Evolutionary conservation across 2,888 invertebrate genomes (phyloP).

Genomic region (Phengaris alcon): DNA sequence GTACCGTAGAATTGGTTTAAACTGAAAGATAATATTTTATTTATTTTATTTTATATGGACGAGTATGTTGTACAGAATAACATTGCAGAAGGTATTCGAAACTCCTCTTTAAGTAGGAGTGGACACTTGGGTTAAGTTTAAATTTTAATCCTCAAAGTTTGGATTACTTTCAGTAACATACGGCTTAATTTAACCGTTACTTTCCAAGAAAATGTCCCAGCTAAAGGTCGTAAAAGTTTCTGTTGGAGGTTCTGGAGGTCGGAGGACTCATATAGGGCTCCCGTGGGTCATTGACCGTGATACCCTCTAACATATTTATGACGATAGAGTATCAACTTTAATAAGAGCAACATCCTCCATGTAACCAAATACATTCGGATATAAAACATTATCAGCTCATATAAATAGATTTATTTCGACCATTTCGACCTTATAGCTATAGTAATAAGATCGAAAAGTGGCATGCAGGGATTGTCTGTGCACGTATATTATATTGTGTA

Average conservation of each 20-base stretch:
- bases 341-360: slow-evolving; percentile 5
- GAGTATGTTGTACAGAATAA: no score
- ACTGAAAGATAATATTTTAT: no score
- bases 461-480: neutral
- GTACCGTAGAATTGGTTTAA: no score
- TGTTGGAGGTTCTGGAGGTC: neutral
- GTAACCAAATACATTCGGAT: neutral
- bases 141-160: neutral
- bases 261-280: neutral
- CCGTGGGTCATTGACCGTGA: neutral
- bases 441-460: no score
- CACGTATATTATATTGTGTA: neutral
- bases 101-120: no score
- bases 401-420: no score
- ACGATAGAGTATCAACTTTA: no score
- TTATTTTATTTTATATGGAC: no score
- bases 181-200: neutral
- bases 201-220: neutral
- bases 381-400: no score
- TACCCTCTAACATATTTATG: neutral
- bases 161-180: neutral
- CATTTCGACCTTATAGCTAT: no score
- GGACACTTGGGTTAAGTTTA: no score
- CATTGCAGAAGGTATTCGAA: no score
- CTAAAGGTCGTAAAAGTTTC: neutral